A percentile compares a stretch with the other conserved stretches of the same genome.
Conservation (phyloP, 2,888 invertebrate species). For the Philopedon plagiatum region DNA sequence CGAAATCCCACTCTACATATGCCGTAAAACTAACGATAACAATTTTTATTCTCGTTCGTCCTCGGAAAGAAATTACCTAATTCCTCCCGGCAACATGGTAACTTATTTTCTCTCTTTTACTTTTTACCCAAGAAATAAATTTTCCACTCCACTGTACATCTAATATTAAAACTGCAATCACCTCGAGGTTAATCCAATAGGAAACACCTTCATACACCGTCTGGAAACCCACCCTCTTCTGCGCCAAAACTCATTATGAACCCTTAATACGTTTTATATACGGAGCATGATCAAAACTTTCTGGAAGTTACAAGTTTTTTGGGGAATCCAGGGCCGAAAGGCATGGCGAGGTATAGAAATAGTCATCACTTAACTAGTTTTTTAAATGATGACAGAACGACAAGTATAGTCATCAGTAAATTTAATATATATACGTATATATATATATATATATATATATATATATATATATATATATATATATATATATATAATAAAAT, state of each 20-base stretch:
- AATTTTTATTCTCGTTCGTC: neutral
- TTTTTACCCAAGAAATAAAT: constrained; percentile 29
- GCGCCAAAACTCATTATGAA: constrained; percentile 41
- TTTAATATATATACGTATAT: too few species aligned
- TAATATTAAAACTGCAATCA: constrained; percentile 49
- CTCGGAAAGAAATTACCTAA: constrained; percentile 19
- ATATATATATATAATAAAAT: too few species aligned
- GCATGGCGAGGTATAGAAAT: too few species aligned
- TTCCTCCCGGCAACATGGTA: constrained; percentile 11
- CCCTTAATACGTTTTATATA: constrained; percentile 47
- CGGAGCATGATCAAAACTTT: constrained; percentile 39
- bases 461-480: too few species aligned
- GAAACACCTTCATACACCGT: constrained; percentile 44
- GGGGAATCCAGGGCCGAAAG: too few species aligned
- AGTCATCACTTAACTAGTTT: too few species aligned
- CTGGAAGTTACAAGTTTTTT: constrained; percentile 17
- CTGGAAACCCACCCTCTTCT: constrained; percentile 29
- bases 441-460: too few species aligned
- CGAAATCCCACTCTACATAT: neutral
- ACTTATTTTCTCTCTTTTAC: constrained; percentile 14
- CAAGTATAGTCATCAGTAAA: too few species aligned
- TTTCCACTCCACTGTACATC: constrained; percentile 39
- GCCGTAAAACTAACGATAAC: constrained; percentile 4
- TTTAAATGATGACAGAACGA: too few species aligned
- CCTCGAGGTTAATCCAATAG: constrained; percentile 47